These are phyloP conservation scores for Ennomos erosarius DNA, from an alignment of 2,888 invertebrate species.

Conservation along the genomic window DNA sequence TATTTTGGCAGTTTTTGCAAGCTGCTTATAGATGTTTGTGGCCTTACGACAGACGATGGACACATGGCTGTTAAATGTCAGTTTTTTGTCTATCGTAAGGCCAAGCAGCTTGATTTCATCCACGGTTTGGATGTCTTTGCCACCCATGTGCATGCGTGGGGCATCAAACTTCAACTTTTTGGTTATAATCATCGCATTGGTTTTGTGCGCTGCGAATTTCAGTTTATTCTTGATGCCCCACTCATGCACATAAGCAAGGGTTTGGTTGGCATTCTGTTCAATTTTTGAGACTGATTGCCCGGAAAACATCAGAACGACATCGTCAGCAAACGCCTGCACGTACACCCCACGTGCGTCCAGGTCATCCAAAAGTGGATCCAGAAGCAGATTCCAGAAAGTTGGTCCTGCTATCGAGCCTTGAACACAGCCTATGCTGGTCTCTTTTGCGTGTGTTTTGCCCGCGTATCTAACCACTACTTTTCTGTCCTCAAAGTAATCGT, in stretches of 20 bases:
- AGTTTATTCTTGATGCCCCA: background rate
- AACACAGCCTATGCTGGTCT: too few species aligned
- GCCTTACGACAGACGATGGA: slow-evolving; percentile 3
- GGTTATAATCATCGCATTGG: background rate
- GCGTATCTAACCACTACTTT: too few species aligned
- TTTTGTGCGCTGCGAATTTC: background rate
- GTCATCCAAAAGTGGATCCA: background rate
- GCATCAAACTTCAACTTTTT: background rate
- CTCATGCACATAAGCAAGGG: background rate
- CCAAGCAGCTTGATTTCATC: slow-evolving; percentile 10
- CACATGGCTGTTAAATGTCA: background rate
- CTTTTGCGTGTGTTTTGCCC: too few species aligned
- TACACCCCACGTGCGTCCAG: background rate
- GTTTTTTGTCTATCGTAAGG: slow-evolving; percentile 6
- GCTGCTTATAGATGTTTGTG: slow-evolving; percentile 3
- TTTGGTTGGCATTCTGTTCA: background rate
- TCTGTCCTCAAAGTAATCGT: too few species aligned
- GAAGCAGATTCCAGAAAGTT: background rate
- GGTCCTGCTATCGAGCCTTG: background rate
- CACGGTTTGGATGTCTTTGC: background rate
- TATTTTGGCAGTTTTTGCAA: slow-evolving; percentile 2
- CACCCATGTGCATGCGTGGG: background rate
- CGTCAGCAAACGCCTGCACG: background rate
- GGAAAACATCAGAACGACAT: background rate
- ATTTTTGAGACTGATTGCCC: background rate